Percentiles rank a stretch among this genome's conserved stretches.
phyloP scores from a whole-genome alignment of 2,113 vertebrate genomes.

The Lepisosteus oculatus region DNA sequence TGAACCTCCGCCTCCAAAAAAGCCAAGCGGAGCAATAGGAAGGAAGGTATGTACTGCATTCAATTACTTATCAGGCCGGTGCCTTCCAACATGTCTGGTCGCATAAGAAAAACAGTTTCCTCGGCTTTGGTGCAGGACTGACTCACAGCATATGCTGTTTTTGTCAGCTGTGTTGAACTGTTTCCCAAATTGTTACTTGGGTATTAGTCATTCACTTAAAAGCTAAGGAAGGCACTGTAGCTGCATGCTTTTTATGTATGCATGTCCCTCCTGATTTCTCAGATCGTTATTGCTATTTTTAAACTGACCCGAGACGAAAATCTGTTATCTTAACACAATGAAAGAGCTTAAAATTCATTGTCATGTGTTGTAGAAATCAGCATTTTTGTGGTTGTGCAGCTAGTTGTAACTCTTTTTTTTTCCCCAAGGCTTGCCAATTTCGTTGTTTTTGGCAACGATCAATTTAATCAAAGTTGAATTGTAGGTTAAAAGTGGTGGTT shows the following conservation, averaged over 20 bases:
- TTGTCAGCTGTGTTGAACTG: conserved; percentile 54
- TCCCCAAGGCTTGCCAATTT: too few species aligned
- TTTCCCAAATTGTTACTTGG: conserved; percentile 57
- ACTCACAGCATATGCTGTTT: conserved; percentile 70
- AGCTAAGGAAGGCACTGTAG: conserved; percentile 45
- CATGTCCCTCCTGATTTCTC: conserved; percentile 32
- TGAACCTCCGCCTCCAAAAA: conserved; percentile 91
- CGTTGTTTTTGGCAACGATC: too few species aligned
- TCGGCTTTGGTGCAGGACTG: conserved; percentile 62
- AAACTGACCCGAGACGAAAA: too few species aligned
- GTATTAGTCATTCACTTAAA: conserved; percentile 56
- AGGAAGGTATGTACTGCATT: conserved; percentile 75
- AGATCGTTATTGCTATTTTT: conserved; percentile 1
- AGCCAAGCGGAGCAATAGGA: conserved; percentile 88
- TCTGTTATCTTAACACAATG: too few species aligned
- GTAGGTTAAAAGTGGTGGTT: too few species aligned
- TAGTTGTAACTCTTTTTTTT: too few species aligned
- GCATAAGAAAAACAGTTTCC: conserved; percentile 31
- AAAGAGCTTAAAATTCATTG: too few species aligned
- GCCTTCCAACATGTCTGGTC: conserved; percentile 27
- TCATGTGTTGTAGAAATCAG: too few species aligned
- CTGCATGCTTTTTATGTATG: conserved; percentile 46
- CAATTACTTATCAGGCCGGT: conserved; percentile 23
- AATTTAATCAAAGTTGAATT: too few species aligned
- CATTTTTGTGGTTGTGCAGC: too few species aligned